phyloP scores from a whole-genome alignment of 2,888 invertebrate genomes.

The Trichopria drosophilae region DNA sequence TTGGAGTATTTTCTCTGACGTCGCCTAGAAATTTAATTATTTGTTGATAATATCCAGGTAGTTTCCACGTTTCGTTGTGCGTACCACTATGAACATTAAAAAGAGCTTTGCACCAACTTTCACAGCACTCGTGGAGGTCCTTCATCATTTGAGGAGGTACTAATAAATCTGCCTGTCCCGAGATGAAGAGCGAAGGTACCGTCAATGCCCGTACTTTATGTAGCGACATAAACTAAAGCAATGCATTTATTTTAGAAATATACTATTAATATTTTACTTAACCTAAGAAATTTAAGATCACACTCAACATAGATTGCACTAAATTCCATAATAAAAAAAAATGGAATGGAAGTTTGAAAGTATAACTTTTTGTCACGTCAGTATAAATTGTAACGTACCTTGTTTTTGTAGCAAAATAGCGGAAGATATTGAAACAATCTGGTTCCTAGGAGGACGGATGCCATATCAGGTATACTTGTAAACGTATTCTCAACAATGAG shows the following conservation, averaged over 20 bases:
- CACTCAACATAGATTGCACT: constrained; percentile 5
- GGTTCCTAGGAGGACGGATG: constrained; percentile 77
- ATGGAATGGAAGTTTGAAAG: constrained; percentile 21
- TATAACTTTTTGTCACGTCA: too few species aligned
- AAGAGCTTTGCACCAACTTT: constrained; percentile 76
- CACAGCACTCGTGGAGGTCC: constrained; percentile 74
- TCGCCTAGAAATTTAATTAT: constrained; percentile 48
- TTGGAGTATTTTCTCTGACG: constrained; percentile 49
- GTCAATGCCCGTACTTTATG: constrained; percentile 74
- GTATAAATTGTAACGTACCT: too few species aligned
- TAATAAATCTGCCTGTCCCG: constrained; percentile 82
- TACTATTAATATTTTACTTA: constrained; percentile 7
- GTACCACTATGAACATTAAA: constrained; percentile 80
- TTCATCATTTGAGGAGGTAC: constrained; percentile 92
- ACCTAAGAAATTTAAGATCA: constrained; percentile 8
- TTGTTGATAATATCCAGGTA: constrained; percentile 73
- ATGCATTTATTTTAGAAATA: too few species aligned
- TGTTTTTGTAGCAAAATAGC: constrained; percentile 84
- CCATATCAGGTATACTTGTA: constrained; percentile 92
- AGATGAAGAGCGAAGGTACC: constrained; percentile 83
- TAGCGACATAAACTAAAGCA: constrained; percentile 71
- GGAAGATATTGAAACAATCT: constrained; percentile 76
- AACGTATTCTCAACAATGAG: constrained; percentile 93
- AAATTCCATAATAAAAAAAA: constrained; percentile 7
- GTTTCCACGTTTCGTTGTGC: constrained; percentile 94